Percentiles rank a stretch among this genome's conserved stretches.
Evolutionary conservation across 2,888 invertebrate genomes (phyloP).

Genomic region (Tachina grossa): DNA sequence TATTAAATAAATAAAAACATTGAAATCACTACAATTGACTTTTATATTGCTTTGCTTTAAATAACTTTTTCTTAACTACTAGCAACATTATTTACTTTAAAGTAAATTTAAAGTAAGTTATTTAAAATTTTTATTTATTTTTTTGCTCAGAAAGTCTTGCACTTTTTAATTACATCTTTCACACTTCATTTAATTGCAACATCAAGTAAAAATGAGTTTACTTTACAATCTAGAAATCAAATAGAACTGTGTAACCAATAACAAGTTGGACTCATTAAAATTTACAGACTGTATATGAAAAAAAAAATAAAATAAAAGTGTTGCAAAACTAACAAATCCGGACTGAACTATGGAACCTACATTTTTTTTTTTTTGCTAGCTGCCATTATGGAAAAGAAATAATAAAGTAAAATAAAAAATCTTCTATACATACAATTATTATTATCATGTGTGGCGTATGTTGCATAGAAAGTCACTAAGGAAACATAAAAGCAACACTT

Average conservation of each 20-base stretch:
- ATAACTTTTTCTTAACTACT: neutral
- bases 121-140: slow-evolving; percentile 23
- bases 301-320: slow-evolving; percentile 9
- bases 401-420: neutral
- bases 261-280: slow-evolving; percentile 51
- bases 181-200: slow-evolving; percentile 52
- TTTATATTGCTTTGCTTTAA: neutral
- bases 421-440: neutral
- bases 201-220: slow-evolving; percentile 5
- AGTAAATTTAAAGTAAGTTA: slow-evolving; percentile 10
- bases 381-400: slow-evolving; percentile 13
- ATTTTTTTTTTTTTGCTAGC: neutral
- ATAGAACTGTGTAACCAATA: slow-evolving; percentile 5
- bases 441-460: neutral
- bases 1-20: too few species aligned
- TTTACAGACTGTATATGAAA: slow-evolving; percentile 19
- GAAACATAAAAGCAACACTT: slow-evolving; percentile 53
- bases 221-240: slow-evolving; percentile 41
- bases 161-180: slow-evolving; percentile 40
- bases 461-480: neutral
- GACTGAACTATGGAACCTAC: neutral
- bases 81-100: neutral
- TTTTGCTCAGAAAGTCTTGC: slow-evolving; percentile 18
- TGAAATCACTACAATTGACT: too few species aligned
- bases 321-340: slow-evolving; percentile 23